Percentiles rank a stretch among this genome's conserved stretches.
Conservation (phyloP, 2,113 vertebrate species). For the Edolisoma coerulescens region DNA sequence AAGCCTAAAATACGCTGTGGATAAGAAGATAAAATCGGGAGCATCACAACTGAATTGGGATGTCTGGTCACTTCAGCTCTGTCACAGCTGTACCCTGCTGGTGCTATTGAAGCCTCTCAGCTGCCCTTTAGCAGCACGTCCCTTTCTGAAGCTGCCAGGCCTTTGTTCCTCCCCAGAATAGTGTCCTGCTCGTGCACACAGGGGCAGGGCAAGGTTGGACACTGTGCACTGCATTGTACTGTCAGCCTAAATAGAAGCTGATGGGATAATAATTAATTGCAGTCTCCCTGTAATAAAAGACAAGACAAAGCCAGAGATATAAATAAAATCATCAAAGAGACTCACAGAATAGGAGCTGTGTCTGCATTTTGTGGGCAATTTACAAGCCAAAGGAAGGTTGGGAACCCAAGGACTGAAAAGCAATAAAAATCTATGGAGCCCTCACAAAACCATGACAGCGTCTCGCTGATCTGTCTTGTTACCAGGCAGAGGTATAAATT, state of each 20-base stretch:
- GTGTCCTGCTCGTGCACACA: conserved; percentile 12
- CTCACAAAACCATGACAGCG: conserved; percentile 27
- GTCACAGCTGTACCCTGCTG: background rate
- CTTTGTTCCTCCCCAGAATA: conserved; percentile 58
- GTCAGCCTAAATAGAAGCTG: conserved; percentile 69
- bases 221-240: conserved; percentile 45
- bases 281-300: conserved; percentile 72
- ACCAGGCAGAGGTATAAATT: conserved; percentile 70
- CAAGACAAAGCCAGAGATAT: conserved; percentile 70
- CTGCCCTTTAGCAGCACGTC: conserved; percentile 22
- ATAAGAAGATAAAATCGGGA: background rate
- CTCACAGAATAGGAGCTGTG: conserved; percentile 59
- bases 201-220: conserved; percentile 49
- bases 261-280: conserved; percentile 76
- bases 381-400: conserved; percentile 71
- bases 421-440: conserved; percentile 64
- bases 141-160: conserved; percentile 38
- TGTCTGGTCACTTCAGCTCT: background rate
- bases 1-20: background rate
- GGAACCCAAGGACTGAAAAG: conserved; percentile 66
- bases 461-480: conserved; percentile 59
- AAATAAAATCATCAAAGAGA: conserved; percentile 71
- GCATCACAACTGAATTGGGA: background rate
- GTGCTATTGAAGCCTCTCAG: background rate
- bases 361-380: conserved; percentile 64